phyloP scores from a whole-genome alignment of 2,888 invertebrate species.

The Malachius bipustulatus region DNA sequence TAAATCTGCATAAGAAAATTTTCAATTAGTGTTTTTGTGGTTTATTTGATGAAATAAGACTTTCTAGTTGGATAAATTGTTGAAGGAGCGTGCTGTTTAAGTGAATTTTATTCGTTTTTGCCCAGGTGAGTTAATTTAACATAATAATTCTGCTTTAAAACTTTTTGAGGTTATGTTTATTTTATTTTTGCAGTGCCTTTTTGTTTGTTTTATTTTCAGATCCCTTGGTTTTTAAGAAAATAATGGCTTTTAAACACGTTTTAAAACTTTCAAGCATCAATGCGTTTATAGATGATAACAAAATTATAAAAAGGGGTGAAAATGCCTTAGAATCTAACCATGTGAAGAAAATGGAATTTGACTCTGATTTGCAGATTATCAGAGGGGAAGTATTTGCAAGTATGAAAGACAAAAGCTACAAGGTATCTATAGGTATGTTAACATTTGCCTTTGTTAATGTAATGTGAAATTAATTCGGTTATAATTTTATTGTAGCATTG shows the following conservation, averaged over 20 bases:
- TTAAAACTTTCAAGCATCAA: constrained; percentile 3
- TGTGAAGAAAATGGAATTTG: constrained; percentile 1
- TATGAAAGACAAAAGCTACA: constrained; percentile 1
- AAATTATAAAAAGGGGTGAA: constrained; percentile 1
- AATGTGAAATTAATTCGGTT: not conserved
- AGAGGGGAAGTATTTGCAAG: constrained; percentile 1
- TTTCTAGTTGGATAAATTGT: not conserved
- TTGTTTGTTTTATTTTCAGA: not conserved
- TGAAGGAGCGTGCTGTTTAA: constrained; percentile 3
- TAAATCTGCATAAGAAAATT: not conserved
- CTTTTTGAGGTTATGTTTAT: constrained; percentile 3
- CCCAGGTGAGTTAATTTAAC: constrained; percentile 3
- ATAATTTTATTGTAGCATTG: constrained; percentile 1
- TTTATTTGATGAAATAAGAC: not conserved
- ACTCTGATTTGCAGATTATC: not conserved
- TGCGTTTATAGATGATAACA: constrained; percentile 1
- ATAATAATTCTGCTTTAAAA: constrained; percentile 1
- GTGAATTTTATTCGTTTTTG: constrained; percentile 1
- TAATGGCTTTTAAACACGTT: not conserved
- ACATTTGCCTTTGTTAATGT: constrained; percentile 1
- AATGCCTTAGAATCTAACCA: constrained; percentile 3
- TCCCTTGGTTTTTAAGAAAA: too few relatives aligned
- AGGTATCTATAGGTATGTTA: not conserved
- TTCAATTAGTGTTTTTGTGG: constrained; percentile 1
- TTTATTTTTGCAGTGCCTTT: not conserved